phyloP scores from a whole-genome alignment of 2,888 invertebrate genomes.

The Selenia dentaria region DNA sequence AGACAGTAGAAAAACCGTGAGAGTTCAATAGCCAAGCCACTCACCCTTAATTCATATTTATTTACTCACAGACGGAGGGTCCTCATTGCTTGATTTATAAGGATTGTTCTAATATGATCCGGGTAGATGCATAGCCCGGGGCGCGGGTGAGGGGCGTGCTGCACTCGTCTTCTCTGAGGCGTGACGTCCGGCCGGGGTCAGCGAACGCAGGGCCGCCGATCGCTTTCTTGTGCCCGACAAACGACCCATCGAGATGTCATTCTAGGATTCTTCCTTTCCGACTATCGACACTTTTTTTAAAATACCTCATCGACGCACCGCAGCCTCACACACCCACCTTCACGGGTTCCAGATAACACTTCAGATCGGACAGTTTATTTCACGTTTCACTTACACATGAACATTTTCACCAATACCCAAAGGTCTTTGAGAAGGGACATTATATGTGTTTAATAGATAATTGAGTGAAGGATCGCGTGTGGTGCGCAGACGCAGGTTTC shows the following conservation, averaged over 20 bases:
- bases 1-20: background rate
- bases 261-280: slow-evolving; percentile 50
- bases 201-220: slow-evolving; percentile 71
- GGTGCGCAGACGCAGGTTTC: slow-evolving; percentile 60
- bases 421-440: slow-evolving; percentile 22
- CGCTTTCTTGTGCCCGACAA: slow-evolving; percentile 72
- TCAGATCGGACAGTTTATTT: background rate
- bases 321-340: background rate
- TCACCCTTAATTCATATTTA: slow-evolving; percentile 16
- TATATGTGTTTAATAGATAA: slow-evolving; percentile 40
- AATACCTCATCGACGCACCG: slow-evolving; percentile 3
- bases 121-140: slow-evolving; percentile 35
- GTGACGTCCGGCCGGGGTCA: slow-evolving; percentile 80
- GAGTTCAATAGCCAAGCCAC: slow-evolving; percentile 31
- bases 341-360: background rate
- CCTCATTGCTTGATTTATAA: slow-evolving; percentile 47
- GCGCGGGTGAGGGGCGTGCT: slow-evolving; percentile 53
- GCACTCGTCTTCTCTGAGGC: slow-evolving; percentile 76
- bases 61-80: slow-evolving; percentile 29
- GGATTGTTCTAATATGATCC: slow-evolving; percentile 40
- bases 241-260: slow-evolving; percentile 74
- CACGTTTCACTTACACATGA: slow-evolving; percentile 25
- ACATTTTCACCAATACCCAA: slow-evolving; percentile 33
- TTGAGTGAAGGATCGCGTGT: slow-evolving; percentile 48
- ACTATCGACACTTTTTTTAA: slow-evolving; percentile 13